Percentiles rank a stretch among this genome's conserved stretches.
These are phyloP conservation scores for Platysteira castanea DNA, from an alignment of 2,113 vertebrate genomes.

Conservation along the genomic window DNA sequence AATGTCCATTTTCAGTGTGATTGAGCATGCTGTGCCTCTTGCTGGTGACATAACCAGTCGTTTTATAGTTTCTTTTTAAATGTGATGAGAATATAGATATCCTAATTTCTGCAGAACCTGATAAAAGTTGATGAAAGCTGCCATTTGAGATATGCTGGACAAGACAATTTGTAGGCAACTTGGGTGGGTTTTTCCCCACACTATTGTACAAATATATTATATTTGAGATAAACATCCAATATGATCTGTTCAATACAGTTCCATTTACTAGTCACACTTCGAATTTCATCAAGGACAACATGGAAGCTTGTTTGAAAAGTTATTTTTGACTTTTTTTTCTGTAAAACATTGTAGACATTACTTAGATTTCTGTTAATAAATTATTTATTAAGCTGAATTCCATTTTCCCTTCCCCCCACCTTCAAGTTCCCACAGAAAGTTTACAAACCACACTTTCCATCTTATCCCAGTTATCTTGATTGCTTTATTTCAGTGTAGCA, in stretches of 20 bases:
- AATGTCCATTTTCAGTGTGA: not conserved
- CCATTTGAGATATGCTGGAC: not conserved
- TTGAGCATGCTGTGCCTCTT: not conserved
- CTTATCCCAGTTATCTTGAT: not conserved
- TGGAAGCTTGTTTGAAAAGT: not conserved
- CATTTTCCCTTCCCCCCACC: not conserved
- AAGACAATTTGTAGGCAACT: not conserved
- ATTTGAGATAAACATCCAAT: not conserved
- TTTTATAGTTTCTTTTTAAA: not conserved
- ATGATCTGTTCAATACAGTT: not conserved
- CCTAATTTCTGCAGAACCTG: not conserved
- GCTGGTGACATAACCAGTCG: not conserved
- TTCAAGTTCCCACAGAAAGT: not conserved
- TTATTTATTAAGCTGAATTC: not conserved
- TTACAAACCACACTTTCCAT: not conserved
- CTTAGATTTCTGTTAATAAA: not conserved
- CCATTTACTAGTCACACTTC: not conserved
- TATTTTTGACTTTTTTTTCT: not conserved
- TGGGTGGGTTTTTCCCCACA: rapidly evolving
- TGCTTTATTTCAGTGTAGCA: not conserved
- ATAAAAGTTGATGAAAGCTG: not conserved
- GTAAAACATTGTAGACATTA: not conserved
- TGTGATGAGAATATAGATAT: not conserved
- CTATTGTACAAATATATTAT: not conserved
- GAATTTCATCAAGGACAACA: not conserved